These are phyloP conservation scores for Orius insidiosus DNA, from an alignment of 1,140 invertebrate genomes.

Conservation along the genomic window DNA sequence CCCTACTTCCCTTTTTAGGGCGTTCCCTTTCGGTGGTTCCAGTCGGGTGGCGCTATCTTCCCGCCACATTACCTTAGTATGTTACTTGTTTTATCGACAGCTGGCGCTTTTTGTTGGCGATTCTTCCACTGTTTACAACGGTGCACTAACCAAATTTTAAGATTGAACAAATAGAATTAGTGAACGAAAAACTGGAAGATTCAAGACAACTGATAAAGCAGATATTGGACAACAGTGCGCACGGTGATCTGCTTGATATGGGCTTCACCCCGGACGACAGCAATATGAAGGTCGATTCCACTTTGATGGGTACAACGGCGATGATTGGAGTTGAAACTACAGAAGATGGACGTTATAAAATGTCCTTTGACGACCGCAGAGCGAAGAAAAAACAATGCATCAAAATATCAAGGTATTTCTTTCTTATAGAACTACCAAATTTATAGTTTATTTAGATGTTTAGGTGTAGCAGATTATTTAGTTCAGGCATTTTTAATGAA, in stretches of 20 bases:
- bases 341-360: constrained; percentile 33
- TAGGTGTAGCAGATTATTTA: constrained; percentile 47
- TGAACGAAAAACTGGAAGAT: too few species aligned
- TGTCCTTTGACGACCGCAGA: constrained; percentile 67
- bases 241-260: constrained; percentile 47
- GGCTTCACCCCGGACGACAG: constrained; percentile 51
- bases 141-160: too few species aligned
- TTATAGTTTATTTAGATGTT: constrained; percentile 2
- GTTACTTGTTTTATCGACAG: too few species aligned
- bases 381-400: constrained; percentile 59
- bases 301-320: constrained; percentile 23
- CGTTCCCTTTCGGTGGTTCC: too few species aligned
- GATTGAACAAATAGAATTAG: too few species aligned
- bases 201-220: neutral
- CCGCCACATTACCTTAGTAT: too few species aligned
- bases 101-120: too few species aligned
- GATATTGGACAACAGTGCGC: constrained; percentile 45
- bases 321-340: constrained; percentile 23
- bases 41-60: too few species aligned
- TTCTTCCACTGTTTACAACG: too few species aligned
- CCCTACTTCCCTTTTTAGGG: too few species aligned
- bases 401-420: constrained; percentile 39
- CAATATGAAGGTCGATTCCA: constrained; percentile 22
- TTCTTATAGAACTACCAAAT: neutral
- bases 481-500: constrained; percentile 47